Conservation (phyloP, 2,113 vertebrate species). For the Emydocephalus ijimae region DNA sequence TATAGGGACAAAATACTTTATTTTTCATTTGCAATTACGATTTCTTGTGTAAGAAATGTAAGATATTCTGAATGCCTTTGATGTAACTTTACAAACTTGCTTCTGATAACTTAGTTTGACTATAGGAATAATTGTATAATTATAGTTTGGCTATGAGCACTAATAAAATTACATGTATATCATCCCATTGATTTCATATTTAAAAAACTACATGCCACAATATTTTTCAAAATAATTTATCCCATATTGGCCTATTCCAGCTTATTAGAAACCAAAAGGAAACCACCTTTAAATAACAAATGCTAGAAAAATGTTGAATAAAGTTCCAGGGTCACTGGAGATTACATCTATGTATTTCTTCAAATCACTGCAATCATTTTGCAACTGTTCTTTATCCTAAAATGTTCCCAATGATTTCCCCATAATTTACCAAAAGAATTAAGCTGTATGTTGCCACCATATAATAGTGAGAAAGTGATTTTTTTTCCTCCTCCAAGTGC, state of each 20-base stretch:
- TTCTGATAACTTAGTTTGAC: background rate
- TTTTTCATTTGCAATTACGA: background rate
- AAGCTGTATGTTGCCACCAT: slow-evolving; percentile 2
- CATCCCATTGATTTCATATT: background rate
- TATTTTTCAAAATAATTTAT: background rate
- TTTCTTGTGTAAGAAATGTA: background rate
- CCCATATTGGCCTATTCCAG: background rate
- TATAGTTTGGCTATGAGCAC: background rate
- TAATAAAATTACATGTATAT: background rate
- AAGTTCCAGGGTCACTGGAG: background rate
- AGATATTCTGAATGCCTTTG: background rate
- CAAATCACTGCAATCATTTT: background rate
- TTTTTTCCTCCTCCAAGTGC: background rate
- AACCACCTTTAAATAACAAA: background rate
- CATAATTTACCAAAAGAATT: background rate
- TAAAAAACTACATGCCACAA: background rate
- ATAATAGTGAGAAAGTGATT: slow-evolving; percentile 12
- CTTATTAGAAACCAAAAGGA: slow-evolving; percentile 2
- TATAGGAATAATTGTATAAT: background rate
- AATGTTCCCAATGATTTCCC: background rate
- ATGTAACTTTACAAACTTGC: background rate
- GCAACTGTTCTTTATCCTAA: background rate
- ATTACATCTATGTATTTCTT: background rate
- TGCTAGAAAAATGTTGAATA: background rate
- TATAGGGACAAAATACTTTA: background rate